These are phyloP conservation scores for Drosophila grimshawi DNA, from an alignment of 1,140 invertebrate genomes.

Conservation along the genomic window DNA sequence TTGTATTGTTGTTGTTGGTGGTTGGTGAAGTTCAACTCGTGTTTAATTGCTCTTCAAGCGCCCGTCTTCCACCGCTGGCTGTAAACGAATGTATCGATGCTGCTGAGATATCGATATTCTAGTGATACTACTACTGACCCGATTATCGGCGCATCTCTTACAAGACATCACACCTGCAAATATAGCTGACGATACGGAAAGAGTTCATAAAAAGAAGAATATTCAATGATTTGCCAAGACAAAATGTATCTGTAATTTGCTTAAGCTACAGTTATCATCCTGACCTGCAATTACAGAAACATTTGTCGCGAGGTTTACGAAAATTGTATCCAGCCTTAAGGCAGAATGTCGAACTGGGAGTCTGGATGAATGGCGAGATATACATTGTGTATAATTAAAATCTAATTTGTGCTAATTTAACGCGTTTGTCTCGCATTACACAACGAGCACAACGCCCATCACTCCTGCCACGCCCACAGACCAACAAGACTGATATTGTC, in stretches of 20 bases:
- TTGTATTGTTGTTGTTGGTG: too few relatives aligned
- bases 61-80: too few relatives aligned
- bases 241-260: background rate
- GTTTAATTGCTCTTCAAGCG: too few relatives aligned
- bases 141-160: too few relatives aligned
- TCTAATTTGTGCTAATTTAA: slow-evolving; percentile 68
- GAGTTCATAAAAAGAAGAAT: background rate
- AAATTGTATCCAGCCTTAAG: background rate
- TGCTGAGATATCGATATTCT: too few relatives aligned
- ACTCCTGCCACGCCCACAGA: background rate
- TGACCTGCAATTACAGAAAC: background rate
- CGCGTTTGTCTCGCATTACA: slow-evolving; percentile 58
- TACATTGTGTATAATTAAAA: slow-evolving; percentile 66
- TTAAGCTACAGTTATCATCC: too few relatives aligned
- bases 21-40: too few relatives aligned
- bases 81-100: too few relatives aligned
- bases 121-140: too few relatives aligned
- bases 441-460: background rate
- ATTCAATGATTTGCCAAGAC: background rate
- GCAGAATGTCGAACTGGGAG: slow-evolving; percentile 8
- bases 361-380: slow-evolving; percentile 20
- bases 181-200: too few relatives aligned
- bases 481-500: slow-evolving; percentile 42
- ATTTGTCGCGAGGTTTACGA: background rate
- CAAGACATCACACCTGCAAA: too few relatives aligned